Evolutionary conservation across 2,797 vertebrate species (phyloP), one percentile per base, ranked within the genome.

Genomic region (Coendou prehensilis): DNA sequence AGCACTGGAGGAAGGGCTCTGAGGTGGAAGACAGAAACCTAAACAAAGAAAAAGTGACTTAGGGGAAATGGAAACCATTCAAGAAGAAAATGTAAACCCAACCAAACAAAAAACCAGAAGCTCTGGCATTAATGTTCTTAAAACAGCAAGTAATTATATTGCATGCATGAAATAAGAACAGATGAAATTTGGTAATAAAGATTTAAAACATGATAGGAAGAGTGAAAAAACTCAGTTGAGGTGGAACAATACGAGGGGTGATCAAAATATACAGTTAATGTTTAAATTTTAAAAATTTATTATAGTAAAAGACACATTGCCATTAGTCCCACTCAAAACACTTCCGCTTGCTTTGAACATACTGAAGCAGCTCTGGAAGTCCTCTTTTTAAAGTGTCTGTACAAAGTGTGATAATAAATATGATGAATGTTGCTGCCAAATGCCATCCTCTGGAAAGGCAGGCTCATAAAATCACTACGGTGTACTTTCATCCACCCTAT

Each of bases 61-160:
- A 37, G 33, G 22, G 20, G 20, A 93, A 80, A 91, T 64, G 91
- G 45, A 93, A 95, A 88, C 41, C 59, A 95, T 67, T 92, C 37
- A 88, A 59, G 54, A 41, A 91, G 23, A 89, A 87, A 96, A 90
- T 28, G 5, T 86, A 85, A 91, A 85, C 54, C 69, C 17, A 95
- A 92, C 86, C n/a, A 75, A 57, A 79, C 4, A 23, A 64, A 73
- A 89, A 85, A 14, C 17, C 37, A 71, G 93, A 83, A 89, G 14
- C 23, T 7, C 71, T 84, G 17, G 10, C 45, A 85, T 91, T 94
- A 78, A 91, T 83, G 71, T 85, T 90, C 85, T 85, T 93, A 92
- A 23, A 76, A 92, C 52, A 86, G 63, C 81, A 92, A 86, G 63
- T 85, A 88, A 94, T 78, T 93, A 59, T 69, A 93, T 47, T 91